phyloP scores from a whole-genome alignment of 1,140 invertebrate genomes.

The Aradophagus sp. region DNA sequence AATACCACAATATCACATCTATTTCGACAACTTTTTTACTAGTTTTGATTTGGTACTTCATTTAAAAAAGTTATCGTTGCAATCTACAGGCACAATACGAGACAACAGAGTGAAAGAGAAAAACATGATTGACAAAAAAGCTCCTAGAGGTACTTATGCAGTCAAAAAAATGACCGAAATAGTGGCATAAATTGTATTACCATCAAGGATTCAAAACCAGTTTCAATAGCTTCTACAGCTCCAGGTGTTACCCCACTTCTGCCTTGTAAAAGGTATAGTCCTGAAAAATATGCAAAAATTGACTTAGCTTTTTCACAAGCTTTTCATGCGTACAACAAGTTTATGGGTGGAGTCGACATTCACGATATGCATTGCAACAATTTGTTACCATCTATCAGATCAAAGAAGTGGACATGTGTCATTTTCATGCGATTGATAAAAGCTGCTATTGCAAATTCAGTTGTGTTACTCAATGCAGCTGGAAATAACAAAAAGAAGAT shows the following conservation, averaged over 20 bases:
- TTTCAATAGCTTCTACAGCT: conserved; percentile 39
- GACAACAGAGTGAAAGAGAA: neutral
- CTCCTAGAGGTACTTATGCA: neutral
- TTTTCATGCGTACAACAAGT: conserved; percentile 33
- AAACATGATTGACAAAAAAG: neutral
- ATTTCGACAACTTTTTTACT: neutral
- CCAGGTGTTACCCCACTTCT: conserved; percentile 21
- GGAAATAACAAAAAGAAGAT: too few species aligned
- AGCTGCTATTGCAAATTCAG: conserved; percentile 31
- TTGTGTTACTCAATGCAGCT: conserved; percentile 37
- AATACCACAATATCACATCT: neutral
- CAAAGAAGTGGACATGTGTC: conserved; percentile 52
- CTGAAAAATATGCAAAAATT: conserved; percentile 9
- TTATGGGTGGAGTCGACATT: conserved; percentile 43
- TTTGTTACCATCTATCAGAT: conserved; percentile 35
- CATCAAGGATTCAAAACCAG: conserved; percentile 40
- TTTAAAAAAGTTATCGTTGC: neutral
- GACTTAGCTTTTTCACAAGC: conserved; percentile 31
- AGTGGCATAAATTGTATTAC: conserved; percentile 38
- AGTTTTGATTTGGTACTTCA: neutral
- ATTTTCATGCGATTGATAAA: conserved; percentile 44
- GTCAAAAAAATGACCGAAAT: neutral
- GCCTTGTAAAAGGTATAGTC: conserved; percentile 5
- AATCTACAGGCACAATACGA: neutral
- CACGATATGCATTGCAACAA: conserved; percentile 44